Conservation (phyloP, 2,888 invertebrate species). For the Priocnemis perturbator region DNA sequence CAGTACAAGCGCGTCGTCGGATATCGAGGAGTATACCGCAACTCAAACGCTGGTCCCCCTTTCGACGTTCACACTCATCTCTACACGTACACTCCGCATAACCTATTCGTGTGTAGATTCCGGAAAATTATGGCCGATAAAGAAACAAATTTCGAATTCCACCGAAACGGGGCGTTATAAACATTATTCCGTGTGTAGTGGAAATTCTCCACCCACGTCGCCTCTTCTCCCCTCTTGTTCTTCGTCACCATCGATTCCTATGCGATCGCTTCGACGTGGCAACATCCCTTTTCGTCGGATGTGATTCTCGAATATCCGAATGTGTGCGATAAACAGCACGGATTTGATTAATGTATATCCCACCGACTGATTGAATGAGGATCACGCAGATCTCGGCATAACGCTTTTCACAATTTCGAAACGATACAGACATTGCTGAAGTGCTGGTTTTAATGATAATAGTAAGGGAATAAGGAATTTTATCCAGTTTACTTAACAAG, state of each 20-base stretch:
- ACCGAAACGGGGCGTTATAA: constrained; percentile 64
- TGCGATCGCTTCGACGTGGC: constrained; percentile 32
- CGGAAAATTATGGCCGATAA: constrained; percentile 73
- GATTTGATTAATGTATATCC: constrained; percentile 53
- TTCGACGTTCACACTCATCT: no score
- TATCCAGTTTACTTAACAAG: no score
- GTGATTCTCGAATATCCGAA: constrained; percentile 59
- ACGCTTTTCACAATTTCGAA: not conserved
- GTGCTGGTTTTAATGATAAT: no score
- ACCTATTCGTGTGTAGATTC: constrained; percentile 72
- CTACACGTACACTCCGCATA: constrained; percentile 39
- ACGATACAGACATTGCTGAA: no score
- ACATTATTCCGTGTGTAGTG: constrained; percentile 68
- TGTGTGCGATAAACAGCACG: constrained; percentile 63
- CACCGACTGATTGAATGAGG: constrained; percentile 40
- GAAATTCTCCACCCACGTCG: constrained; percentile 36
- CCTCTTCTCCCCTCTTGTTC: constrained; percentile 35
- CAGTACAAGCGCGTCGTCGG: constrained; percentile 54
- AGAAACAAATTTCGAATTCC: constrained; percentile 73
- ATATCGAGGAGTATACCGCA: constrained; percentile 20
- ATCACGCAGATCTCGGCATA: not conserved
- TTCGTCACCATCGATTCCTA: constrained; percentile 32
- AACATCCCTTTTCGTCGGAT: constrained; percentile 47
- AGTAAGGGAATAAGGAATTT: no score
- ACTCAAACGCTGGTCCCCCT: constrained; percentile 16